Conservation (phyloP, 2,797 vertebrate genomes). For the Cirrhinus mrigala region DNA sequence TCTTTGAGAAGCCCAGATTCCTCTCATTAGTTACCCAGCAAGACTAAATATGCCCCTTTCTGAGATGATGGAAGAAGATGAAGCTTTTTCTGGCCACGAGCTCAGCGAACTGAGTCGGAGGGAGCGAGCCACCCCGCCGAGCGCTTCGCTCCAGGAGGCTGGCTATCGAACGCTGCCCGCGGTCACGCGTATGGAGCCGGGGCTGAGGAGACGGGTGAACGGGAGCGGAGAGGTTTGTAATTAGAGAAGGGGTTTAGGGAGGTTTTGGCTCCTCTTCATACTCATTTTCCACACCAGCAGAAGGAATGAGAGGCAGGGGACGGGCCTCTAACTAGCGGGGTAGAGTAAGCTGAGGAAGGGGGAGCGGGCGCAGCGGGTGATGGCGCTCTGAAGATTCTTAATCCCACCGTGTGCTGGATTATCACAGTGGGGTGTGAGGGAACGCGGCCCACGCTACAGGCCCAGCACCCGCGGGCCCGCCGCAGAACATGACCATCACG, state of each 20-base stretch:
- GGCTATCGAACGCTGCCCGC: slow-evolving; percentile 13
- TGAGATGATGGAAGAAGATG: slow-evolving; percentile 16
- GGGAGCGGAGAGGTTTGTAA: slow-evolving; percentile 49
- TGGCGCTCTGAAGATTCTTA: slow-evolving; percentile 76
- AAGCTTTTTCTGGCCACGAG: slow-evolving; percentile 27
- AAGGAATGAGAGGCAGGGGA: slow-evolving; percentile 30
- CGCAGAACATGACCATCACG: slow-evolving; percentile 11
- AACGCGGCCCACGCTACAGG: slow-evolving; percentile 63
- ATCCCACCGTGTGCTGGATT: slow-evolving; percentile 79
- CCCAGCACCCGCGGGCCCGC: slow-evolving; percentile 50
- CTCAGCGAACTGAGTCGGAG: slow-evolving; percentile 25
- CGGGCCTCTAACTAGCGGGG: slow-evolving; percentile 42
- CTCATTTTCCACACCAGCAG: slow-evolving; percentile 55
- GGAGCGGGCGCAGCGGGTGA: slow-evolving; percentile 73
- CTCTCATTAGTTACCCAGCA: slow-evolving; percentile 43
- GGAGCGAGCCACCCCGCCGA: slow-evolving; percentile 15
- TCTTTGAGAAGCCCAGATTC: background rate
- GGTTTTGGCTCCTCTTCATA: slow-evolving; percentile 51
- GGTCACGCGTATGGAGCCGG: slow-evolving; percentile 63
- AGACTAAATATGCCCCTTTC: slow-evolving; percentile 38
- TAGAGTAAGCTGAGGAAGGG: slow-evolving; percentile 19
- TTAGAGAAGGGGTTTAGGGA: slow-evolving; percentile 51
- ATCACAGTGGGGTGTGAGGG: slow-evolving; percentile 69
- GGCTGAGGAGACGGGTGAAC: slow-evolving; percentile 50
- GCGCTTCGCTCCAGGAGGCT: slow-evolving; percentile 22